phyloP scores from a whole-genome alignment of 2,888 invertebrate species.

The Chymomyza amoena region DNA sequence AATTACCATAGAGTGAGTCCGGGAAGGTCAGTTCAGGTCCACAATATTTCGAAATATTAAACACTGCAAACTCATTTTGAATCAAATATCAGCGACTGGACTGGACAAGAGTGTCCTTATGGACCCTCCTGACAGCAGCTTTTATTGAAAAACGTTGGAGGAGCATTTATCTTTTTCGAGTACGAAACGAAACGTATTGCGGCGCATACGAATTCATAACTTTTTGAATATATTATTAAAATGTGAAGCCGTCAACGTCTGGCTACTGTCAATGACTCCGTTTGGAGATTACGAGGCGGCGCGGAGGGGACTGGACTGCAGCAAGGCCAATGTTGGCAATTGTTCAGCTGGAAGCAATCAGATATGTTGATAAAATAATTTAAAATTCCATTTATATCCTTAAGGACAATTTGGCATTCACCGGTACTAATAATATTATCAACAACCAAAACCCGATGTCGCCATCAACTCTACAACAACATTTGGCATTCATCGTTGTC shows the following conservation, averaged over 20 bases:
- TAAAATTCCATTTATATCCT: conserved; percentile 73
- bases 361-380: conserved; percentile 75
- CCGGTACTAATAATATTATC: conserved; percentile 72
- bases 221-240: conserved; percentile 70
- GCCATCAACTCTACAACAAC: conserved; percentile 14
- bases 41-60: background rate
- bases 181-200: conserved; percentile 26
- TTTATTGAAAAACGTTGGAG: background rate
- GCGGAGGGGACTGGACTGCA: background rate
- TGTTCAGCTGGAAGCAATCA: conserved; percentile 73
- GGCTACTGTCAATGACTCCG: conserved; percentile 54
- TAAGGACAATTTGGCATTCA: conserved; percentile 74
- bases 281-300: background rate
- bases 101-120: background rate
- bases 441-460: conserved; percentile 42
- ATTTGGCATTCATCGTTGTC: conserved; percentile 49
- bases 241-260: conserved; percentile 24
- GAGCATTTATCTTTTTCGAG: background rate
- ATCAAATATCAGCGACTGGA: background rate
- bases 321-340: conserved; percentile 39
- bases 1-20: conserved; percentile 57
- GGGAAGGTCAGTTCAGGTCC: too few species aligned
- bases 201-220: conserved; percentile 59
- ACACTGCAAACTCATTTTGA: background rate
- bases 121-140: background rate